These are phyloP conservation scores for Xenopus borealis DNA, from an alignment of 2,113 vertebrate species.

Conservation along the genomic window DNA sequence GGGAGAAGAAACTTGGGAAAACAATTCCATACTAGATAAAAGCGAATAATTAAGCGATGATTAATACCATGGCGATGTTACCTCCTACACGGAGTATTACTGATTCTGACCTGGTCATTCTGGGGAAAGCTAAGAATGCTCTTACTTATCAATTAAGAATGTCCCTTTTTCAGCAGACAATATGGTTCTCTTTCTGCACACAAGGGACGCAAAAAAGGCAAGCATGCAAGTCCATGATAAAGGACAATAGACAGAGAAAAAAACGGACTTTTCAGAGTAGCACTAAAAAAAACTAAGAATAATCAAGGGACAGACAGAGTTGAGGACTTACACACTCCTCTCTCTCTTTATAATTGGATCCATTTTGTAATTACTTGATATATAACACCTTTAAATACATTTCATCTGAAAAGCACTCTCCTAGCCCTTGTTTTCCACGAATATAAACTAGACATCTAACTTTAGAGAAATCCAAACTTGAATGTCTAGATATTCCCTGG, in stretches of 20 bases:
- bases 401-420: no score
- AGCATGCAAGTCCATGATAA: background rate
- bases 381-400: no score
- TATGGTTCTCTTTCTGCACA: conserved; percentile 4
- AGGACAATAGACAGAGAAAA: conserved; percentile 16
- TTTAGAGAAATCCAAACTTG: no score
- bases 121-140: conserved; percentile 4
- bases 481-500: no score
- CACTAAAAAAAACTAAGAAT: no score
- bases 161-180: conserved; percentile 14
- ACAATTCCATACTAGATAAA: conserved; percentile 1
- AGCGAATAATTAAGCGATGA: conserved; percentile 10
- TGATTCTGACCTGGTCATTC: conserved; percentile 2
- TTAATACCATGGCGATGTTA: conserved; percentile 16
- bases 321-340: no score
- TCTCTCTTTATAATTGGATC: no score
- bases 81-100: conserved; percentile 16
- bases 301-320: no score
- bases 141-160: conserved; percentile 7
- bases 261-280: background rate
- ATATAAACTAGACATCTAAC: no score
- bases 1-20: conserved; percentile 13
- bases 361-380: no score
- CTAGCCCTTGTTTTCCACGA: no score
- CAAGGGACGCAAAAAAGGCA: background rate